Base-by-base conservation (phyloP, 2,113 vertebrate genomes). In the Anhinga rufa region DNA sequence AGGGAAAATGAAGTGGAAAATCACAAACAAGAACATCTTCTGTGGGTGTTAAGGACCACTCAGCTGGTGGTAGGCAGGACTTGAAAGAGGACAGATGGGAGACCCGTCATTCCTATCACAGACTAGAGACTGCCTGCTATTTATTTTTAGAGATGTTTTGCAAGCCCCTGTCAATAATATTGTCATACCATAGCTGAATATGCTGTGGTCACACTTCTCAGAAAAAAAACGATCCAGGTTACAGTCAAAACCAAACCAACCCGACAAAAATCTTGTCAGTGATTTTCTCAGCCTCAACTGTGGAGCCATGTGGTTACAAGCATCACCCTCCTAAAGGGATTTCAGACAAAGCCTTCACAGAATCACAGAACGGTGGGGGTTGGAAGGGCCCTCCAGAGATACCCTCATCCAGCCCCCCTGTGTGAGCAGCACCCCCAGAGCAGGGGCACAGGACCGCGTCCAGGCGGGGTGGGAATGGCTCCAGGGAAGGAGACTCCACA, bases 281-380 rank as follows among this genome's bases (percentile, higher is more conserved):
- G 1, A 32, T 94, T 85, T 90, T 61, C 57, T 85, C 57, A 0
- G 18, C 32, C 48, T 51, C 2, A 1, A 7, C 52, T 7, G 15
- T 1, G 0, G 17, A 85, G 42, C 17, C 61, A 54, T 6, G 17
- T 0, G 1, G 55, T 20, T 75, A 34, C 0, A 2, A 69, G 28
- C 9, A n/a, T 9, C 64, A 78, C 16, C 66, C 40, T 93, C 92
- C 82, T 82, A 57, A 88, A 82, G 42, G 68, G 70, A 81, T 61
- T 84, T 74, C 29, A 40, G 49, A 80, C 49, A 55, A 72, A 92
- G 49, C 5, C 72, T 86, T 40, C 38, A 40, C 38, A 40, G 38
- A 40, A 40, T 40, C 38, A 40, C 38, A 10, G 38, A 40, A 40
- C 10, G 38, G 38, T 10, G 10, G 38, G 38, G 38, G 38, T 40